Evolutionary conservation across 2,888 invertebrate genomes (phyloP).

Genomic region (Meiosimyza decipiens): DNA sequence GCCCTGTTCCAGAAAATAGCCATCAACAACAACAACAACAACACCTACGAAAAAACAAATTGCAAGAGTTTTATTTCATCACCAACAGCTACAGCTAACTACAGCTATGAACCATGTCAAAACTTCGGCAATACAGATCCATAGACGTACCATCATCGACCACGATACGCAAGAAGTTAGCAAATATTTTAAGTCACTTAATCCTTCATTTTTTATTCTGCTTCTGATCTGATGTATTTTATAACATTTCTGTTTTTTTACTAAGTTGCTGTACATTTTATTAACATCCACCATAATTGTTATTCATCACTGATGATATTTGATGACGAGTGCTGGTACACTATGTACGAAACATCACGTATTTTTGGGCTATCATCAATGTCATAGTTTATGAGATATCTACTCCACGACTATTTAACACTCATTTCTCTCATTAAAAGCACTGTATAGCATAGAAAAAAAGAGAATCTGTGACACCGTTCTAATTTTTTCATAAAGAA

Average conservation of each 20-base stretch:
- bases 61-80: slow-evolving; percentile 8
- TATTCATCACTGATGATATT: too few relatives aligned
- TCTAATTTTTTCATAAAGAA: too few relatives aligned
- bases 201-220: not conserved
- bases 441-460: too few relatives aligned
- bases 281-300: too few relatives aligned
- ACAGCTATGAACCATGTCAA: slow-evolving; percentile 76
- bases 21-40: slow-evolving; percentile 20
- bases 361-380: too few relatives aligned
- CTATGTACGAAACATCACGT: too few relatives aligned
- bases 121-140: slow-evolving; percentile 86
- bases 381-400: too few relatives aligned
- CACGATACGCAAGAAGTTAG: slow-evolving; percentile 66
- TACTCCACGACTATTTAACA: too few relatives aligned
- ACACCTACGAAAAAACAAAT: slow-evolving; percentile 10
- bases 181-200: slow-evolving; percentile 33
- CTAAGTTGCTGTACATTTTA: too few relatives aligned
- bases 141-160: slow-evolving; percentile 64
- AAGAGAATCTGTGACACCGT: too few relatives aligned
- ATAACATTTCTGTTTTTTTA: not conserved
- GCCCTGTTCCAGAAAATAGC: not conserved
- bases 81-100: slow-evolving; percentile 39
- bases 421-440: too few relatives aligned
- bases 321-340: too few relatives aligned
- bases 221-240: not conserved